Evolutionary conservation across 2,797 vertebrate species (phyloP).

Genomic region (Sebastes kiyomatsui): DNA sequence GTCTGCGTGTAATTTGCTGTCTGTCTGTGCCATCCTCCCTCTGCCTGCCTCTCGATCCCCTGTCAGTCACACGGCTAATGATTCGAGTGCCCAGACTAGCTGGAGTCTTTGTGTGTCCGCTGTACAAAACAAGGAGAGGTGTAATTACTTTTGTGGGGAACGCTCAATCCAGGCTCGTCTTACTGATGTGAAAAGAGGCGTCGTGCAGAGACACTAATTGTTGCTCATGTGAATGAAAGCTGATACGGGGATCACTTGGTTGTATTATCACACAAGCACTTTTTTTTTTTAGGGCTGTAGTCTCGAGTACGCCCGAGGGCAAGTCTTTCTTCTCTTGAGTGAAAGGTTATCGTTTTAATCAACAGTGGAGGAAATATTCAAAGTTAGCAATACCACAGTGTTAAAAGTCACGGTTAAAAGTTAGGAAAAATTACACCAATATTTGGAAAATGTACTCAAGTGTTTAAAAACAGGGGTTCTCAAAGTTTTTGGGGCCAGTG

Average conservation of each 20-base stretch:
- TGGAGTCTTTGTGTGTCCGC: slow-evolving; percentile 65
- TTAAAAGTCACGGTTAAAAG: fast-evolving
- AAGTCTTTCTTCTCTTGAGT: neutral
- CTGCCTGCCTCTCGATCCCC: slow-evolving; percentile 22
- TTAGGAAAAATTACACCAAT: neutral
- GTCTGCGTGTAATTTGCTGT: slow-evolving; percentile 38
- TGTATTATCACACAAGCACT: slow-evolving; percentile 15
- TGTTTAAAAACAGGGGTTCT: neutral
- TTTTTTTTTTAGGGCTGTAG: neutral
- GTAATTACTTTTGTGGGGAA: slow-evolving; percentile 60
- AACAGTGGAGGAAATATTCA: neutral
- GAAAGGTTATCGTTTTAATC: neutral
- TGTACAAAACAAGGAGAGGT: slow-evolving; percentile 49
- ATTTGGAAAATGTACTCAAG: neutral
- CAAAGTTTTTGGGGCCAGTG: no score
- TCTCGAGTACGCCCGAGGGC: neutral
- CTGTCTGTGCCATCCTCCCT: slow-evolving; percentile 14
- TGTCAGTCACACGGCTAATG: slow-evolving; percentile 44
- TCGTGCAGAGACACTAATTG: slow-evolving; percentile 56
- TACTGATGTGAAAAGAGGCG: slow-evolving; percentile 48
- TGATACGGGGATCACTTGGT: slow-evolving; percentile 28
- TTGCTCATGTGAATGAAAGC: slow-evolving; percentile 47
- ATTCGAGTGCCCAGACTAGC: slow-evolving; percentile 53
- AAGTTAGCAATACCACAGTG: neutral
- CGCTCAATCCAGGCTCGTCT: slow-evolving; percentile 45